Conservation (phyloP, 2,888 invertebrate genomes). For the Watsonalla cultraria region DNA sequence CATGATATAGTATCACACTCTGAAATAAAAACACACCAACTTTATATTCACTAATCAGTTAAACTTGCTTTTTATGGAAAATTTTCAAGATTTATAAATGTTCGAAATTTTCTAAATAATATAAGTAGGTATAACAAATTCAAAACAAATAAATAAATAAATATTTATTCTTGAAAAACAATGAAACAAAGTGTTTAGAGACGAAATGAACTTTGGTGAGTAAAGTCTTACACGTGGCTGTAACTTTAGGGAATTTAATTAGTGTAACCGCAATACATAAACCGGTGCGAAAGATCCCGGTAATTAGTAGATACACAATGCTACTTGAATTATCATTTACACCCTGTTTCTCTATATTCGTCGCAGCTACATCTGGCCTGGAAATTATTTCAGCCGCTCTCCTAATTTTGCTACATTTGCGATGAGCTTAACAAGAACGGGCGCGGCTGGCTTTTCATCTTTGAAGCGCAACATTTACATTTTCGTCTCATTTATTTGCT, state of each 20-base stretch:
- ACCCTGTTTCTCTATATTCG: slow-evolving; percentile 25
- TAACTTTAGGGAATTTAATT: background rate
- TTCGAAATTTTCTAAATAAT: no score
- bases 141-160: no score
- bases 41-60: no score
- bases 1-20: no score
- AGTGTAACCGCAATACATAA: slow-evolving; percentile 2
- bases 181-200: no score
- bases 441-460: slow-evolving; percentile 76
- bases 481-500: slow-evolving; percentile 80
- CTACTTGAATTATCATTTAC: slow-evolving; percentile 33
- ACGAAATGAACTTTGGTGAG: background rate
- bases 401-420: slow-evolving; percentile 78
- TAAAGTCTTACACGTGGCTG: background rate
- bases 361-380: slow-evolving; percentile 64
- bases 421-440: slow-evolving; percentile 74
- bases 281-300: slow-evolving; percentile 13
- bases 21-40: no score
- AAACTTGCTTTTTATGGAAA: no score
- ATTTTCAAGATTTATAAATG: no score
- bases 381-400: slow-evolving; percentile 71
- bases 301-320: slow-evolving; percentile 34
- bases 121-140: no score
- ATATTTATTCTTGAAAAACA: no score
- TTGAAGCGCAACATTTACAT: slow-evolving; percentile 78